phyloP scores from a whole-genome alignment of 2,113 vertebrate genomes.

The Platysternon megacephalum region DNA sequence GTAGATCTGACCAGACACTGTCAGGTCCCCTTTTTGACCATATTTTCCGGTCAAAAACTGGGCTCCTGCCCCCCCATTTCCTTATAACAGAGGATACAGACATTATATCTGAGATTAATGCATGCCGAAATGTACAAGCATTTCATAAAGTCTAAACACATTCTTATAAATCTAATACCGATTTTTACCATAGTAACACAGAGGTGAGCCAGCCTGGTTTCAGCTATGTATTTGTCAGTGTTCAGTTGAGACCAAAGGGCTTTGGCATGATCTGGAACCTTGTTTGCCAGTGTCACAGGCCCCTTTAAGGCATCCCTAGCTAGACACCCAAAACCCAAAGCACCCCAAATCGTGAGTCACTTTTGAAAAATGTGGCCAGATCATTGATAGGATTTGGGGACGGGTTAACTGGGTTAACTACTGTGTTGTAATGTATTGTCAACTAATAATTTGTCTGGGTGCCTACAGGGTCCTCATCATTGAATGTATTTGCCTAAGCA shows the following conservation, averaged over 20 bases:
- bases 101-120: background rate
- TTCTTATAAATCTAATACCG: background rate
- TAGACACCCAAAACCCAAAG: background rate
- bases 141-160: background rate
- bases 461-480: background rate
- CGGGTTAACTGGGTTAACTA: background rate
- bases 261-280: background rate
- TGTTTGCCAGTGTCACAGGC: background rate
- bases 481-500: background rate
- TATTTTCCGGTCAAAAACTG: too few species aligned
- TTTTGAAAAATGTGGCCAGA: background rate
- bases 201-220: background rate
- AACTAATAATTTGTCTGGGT: background rate
- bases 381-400: background rate
- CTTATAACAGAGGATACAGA: background rate
- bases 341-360: background rate
- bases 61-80: too few species aligned
- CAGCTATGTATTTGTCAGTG: background rate
- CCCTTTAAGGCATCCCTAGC: background rate
- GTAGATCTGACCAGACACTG: too few species aligned
- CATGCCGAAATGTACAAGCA: background rate
- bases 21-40: too few species aligned
- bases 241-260: background rate
- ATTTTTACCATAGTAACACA: background rate
- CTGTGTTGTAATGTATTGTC: background rate